These are phyloP conservation scores for Hybognathus amarus DNA, from an alignment of 2,797 vertebrate species.

Conservation along the genomic window DNA sequence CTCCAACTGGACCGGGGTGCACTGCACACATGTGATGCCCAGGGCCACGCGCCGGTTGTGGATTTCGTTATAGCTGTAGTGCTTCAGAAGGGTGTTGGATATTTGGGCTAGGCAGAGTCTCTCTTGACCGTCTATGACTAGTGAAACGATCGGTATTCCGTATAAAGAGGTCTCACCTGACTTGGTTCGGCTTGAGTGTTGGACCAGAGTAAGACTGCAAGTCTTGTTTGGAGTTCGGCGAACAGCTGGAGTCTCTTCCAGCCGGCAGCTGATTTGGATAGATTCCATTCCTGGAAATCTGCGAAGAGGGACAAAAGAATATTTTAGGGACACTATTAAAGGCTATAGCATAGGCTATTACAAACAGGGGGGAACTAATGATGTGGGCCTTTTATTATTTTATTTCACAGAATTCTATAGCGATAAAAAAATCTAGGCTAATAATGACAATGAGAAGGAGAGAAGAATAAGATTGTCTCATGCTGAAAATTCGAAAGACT, in stretches of 20 bases:
- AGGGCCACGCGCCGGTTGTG: conserved; percentile 92
- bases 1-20: conserved; percentile 92
- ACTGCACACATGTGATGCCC: conserved; percentile 93
- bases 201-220: conserved; percentile 85
- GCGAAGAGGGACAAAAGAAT: conserved; percentile 59
- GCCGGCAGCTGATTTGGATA: conserved; percentile 85
- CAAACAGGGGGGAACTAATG: background rate
- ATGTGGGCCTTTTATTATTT: background rate
- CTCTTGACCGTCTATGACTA: conserved; percentile 97
- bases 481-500: background rate
- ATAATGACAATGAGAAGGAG: background rate
- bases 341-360: background rate
- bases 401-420: background rate
- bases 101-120: conserved; percentile 92
- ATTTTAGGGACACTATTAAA: background rate
- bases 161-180: conserved; percentile 94
- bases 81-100: conserved; percentile 90
- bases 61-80: conserved; percentile 94
- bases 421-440: background rate
- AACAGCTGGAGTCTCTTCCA: conserved; percentile 89
- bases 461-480: background rate
- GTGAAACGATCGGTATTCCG: conserved; percentile 94
- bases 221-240: conserved; percentile 91
- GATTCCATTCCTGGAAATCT: conserved; percentile 90
- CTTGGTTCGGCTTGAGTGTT: conserved; percentile 94